Conservation (phyloP, 2,113 vertebrate species). For the Rhynchomys soricoides region DNA sequence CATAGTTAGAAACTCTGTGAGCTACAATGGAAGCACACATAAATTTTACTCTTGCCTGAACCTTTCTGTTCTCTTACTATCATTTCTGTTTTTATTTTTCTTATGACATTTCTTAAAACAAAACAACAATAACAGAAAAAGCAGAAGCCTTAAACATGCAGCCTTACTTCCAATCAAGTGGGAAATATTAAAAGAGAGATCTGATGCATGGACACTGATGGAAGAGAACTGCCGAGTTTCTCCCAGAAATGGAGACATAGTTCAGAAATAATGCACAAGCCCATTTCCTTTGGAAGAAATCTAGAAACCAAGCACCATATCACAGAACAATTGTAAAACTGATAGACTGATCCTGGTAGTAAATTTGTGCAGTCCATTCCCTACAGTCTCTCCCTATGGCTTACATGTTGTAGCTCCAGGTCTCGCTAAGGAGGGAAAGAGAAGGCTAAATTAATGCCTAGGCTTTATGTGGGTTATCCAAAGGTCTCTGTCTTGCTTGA, state of each 20-base stretch:
- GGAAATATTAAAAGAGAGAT: neutral
- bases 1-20: neutral
- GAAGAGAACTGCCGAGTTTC: neutral
- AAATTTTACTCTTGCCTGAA: neutral
- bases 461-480: neutral
- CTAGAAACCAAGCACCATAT: neutral
- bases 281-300: neutral
- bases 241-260: neutral
- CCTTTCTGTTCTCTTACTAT: neutral
- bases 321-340: no score
- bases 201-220: neutral
- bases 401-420: neutral
- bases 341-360: neutral
- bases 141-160: neutral
- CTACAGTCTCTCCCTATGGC: neutral
- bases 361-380: neutral
- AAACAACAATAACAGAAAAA: neutral
- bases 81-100: neutral
- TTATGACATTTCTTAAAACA: neutral
- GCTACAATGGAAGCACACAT: neutral
- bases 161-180: neutral
- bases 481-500: neutral
- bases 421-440: neutral
- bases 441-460: rapidly evolving
- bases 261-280: neutral